phyloP scores from a whole-genome alignment of 2,797 vertebrate genomes.

The Garrulus glandarius region DNA sequence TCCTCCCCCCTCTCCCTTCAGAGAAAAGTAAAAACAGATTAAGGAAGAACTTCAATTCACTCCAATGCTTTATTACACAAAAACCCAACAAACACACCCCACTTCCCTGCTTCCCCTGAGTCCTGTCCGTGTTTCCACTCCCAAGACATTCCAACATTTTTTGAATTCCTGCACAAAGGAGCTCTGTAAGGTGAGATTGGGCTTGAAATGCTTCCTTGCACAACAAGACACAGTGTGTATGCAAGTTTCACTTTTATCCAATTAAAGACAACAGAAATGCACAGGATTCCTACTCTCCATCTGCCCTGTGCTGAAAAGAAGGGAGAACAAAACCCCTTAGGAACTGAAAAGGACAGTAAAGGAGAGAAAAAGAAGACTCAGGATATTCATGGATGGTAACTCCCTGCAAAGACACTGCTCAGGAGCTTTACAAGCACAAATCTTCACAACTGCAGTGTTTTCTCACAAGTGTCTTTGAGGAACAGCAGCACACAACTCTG shows the following conservation, averaged over 20 bases:
- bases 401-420: neutral
- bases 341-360: neutral
- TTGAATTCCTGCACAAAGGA: conserved; percentile 24
- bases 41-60: conserved; percentile 20
- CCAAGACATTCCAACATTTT: conserved; percentile 64
- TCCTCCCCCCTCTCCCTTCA: conserved; percentile 8
- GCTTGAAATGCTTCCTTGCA: neutral
- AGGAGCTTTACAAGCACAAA: neutral
- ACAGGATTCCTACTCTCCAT: neutral
- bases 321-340: neutral
- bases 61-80: neutral
- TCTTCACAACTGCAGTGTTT: neutral
- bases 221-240: neutral
- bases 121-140: conserved; percentile 29
- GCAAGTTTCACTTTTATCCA: neutral
- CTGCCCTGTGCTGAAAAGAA: neutral
- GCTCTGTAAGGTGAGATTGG: conserved; percentile 28
- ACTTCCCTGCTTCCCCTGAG: neutral
- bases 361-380: neutral
- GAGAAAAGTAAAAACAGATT: conserved; percentile 40
- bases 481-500: neutral
- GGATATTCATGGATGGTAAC: neutral
- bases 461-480: neutral
- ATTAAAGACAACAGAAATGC: neutral
- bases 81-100: conserved; percentile 26